These are phyloP conservation scores for Neodon shergylaensis DNA, from an alignment of 2,113 vertebrate species.

Conservation along the genomic window DNA sequence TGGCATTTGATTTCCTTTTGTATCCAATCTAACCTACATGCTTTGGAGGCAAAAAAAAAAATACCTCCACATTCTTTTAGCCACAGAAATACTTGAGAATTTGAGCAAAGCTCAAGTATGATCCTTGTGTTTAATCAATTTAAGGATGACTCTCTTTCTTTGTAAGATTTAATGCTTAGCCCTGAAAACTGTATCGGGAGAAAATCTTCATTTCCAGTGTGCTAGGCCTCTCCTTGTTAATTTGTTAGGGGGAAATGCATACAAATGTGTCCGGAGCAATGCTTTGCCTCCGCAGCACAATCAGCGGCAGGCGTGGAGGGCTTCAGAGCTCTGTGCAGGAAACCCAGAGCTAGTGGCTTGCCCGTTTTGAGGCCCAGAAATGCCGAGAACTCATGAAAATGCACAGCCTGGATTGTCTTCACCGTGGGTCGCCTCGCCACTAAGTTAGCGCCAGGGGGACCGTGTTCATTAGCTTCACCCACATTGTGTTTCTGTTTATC, in stretches of 20 bases:
- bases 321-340: background rate
- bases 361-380: background rate
- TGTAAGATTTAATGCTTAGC: conserved; percentile 30
- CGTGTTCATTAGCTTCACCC: conserved; percentile 60
- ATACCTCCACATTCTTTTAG: conserved; percentile 34
- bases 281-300: conserved; percentile 47
- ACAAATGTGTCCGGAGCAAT: background rate
- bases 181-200: conserved; percentile 2
- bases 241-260: background rate
- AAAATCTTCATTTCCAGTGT: conserved; percentile 16
- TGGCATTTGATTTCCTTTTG: conserved; percentile 38
- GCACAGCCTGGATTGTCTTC: background rate
- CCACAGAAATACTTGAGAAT: background rate
- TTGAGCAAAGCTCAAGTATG: conserved; percentile 28
- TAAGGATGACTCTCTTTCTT: conserved; percentile 24
- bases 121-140: conserved; percentile 54
- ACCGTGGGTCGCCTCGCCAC: background rate
- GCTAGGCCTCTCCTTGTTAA: conserved; percentile 37
- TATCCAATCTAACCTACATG: conserved; percentile 7
- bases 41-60: conserved; percentile 28
- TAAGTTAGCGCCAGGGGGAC: conserved; percentile 3
- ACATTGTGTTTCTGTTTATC: conserved; percentile 68
- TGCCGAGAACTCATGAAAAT: background rate
- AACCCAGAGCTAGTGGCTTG: conserved; percentile 1
- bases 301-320: background rate